These are phyloP conservation scores for Doris montereyensis DNA, from an alignment of 2,888 invertebrate species.

Conservation along the genomic window DNA sequence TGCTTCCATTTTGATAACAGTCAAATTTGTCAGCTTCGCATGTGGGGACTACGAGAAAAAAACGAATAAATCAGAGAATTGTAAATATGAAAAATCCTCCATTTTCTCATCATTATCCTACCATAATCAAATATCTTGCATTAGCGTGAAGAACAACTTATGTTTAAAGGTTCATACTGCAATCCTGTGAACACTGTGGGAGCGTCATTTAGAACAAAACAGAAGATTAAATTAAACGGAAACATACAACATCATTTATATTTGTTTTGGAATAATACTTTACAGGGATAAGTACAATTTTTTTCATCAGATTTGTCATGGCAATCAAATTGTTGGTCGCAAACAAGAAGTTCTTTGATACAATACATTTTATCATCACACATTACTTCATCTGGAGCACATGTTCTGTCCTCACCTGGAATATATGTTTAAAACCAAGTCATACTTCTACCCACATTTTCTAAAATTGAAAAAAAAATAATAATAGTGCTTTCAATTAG, in stretches of 20 bases:
- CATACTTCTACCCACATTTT: conserved; percentile 73
- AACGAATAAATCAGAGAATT: background rate
- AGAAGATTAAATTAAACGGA: background rate
- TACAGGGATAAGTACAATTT: conserved; percentile 48
- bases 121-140: background rate
- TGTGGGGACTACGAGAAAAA: conserved; percentile 35
- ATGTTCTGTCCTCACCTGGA: conserved; percentile 75
- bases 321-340: conserved; percentile 91
- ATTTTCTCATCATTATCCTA: too few species aligned
- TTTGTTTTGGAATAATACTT: too few species aligned
- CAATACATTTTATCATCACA: conserved; percentile 86
- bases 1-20: conserved; percentile 81
- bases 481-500: too few species aligned
- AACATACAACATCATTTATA: too few species aligned
- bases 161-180: background rate
- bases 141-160: background rate
- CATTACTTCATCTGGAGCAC: conserved; percentile 93
- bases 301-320: conserved; percentile 87
- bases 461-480: too few species aligned
- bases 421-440: conserved; percentile 36
- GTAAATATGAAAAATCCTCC: too few species aligned
- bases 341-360: conserved; percentile 85
- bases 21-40: conserved; percentile 53
- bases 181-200: background rate
- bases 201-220: background rate